Conservation (phyloP, 2,888 invertebrate genomes). For the Cancer borealis region DNA sequence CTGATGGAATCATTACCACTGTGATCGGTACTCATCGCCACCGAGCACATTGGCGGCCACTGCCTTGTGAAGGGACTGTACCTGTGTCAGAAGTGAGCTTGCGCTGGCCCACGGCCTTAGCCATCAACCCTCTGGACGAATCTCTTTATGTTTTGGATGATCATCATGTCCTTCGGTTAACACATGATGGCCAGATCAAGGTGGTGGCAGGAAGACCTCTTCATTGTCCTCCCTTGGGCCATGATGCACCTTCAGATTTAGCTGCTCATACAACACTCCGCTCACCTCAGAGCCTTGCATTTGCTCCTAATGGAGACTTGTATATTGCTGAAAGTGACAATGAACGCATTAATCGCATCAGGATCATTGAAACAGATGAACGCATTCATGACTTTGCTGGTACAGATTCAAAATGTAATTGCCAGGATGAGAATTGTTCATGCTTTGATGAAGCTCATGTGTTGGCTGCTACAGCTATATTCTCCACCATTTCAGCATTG, state of each 20-base stretch:
- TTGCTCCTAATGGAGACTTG: conserved; percentile 92
- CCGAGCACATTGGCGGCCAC: conserved; percentile 91
- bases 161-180: conserved; percentile 89
- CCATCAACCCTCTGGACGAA: conserved; percentile 96
- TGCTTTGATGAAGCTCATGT: conserved; percentile 94
- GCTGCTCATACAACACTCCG: conserved; percentile 94
- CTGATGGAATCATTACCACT: conserved; percentile 94
- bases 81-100: conserved; percentile 86
- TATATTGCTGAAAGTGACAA: conserved; percentile 98
- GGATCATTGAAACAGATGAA: conserved; percentile 96
- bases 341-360: conserved; percentile 93
- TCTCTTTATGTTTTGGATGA: conserved; percentile 97
- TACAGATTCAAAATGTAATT: conserved; percentile 95
- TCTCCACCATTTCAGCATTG: conserved; percentile 95
- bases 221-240: conserved; percentile 88
- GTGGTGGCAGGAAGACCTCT: conserved; percentile 95
- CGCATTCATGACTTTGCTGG: conserved; percentile 95
- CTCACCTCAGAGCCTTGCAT: conserved; percentile 96
- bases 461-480: conserved; percentile 94
- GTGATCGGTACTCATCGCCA: conserved; percentile 96
- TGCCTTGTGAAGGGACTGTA: conserved; percentile 92
- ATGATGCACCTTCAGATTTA: conserved; percentile 85
- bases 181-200: conserved; percentile 93
- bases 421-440: conserved; percentile 91
- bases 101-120: conserved; percentile 96